Percentiles rank a stretch among this genome's conserved stretches.
phyloP scores from a whole-genome alignment of 2,888 invertebrate species.

The Lepas anatifera region DNA sequence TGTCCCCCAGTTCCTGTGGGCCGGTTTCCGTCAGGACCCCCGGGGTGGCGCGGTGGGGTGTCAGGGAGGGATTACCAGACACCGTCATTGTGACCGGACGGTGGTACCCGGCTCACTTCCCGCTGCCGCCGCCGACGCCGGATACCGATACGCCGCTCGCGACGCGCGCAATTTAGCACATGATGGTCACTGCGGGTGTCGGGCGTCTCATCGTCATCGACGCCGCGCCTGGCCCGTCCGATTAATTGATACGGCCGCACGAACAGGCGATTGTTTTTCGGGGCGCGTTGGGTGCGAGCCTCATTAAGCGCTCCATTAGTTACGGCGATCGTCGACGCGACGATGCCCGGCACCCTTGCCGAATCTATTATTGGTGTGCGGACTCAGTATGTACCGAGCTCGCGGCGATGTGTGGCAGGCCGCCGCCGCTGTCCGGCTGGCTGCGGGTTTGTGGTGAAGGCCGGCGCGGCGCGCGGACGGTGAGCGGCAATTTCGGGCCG shows the following conservation, averaged over 20 bases:
- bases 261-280: background rate
- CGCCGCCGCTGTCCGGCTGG: no score
- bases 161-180: background rate
- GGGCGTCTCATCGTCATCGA: background rate
- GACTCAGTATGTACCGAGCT: background rate
- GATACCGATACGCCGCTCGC: background rate
- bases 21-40: no score
- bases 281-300: background rate
- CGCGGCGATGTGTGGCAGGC: background rate
- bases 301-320: background rate
- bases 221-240: background rate
- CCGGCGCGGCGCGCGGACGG: background rate
- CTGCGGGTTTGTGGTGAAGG: background rate
- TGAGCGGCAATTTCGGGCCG: background rate
- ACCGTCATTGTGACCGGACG: background rate
- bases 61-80: no score
- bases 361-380: constrained; percentile 1
- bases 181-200: background rate
- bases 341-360: background rate
- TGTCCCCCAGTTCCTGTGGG: no score
- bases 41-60: no score
- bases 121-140: background rate
- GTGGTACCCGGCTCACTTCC: background rate
- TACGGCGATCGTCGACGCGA: background rate
- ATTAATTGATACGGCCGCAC: background rate